Percentiles rank a stretch among this genome's conserved stretches.
Conservation (phyloP, 2,797 vertebrate genomes). For the Rhadinocentrus ornatus region DNA sequence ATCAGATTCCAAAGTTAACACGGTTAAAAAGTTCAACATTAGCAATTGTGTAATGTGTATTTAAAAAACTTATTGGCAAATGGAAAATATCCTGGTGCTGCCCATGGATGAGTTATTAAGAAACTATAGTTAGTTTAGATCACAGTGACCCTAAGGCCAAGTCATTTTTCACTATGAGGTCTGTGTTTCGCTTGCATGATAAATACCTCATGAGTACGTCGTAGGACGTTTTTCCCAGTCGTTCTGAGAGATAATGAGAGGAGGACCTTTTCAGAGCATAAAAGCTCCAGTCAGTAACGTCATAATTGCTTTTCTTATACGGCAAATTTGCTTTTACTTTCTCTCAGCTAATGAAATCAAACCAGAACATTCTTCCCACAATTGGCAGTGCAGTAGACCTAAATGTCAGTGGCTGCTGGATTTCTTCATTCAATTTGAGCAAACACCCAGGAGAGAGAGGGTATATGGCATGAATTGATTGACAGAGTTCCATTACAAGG, state of each 20-base stretch:
- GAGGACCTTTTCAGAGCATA: slow-evolving; percentile 68
- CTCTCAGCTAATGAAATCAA: slow-evolving; percentile 96
- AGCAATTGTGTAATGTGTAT: too few species aligned
- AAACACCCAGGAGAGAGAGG: slow-evolving; percentile 87
- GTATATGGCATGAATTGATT: slow-evolving; percentile 85
- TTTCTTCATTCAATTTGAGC: slow-evolving; percentile 89
- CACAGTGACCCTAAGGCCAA: slow-evolving; percentile 45
- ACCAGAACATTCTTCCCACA: slow-evolving; percentile 91
- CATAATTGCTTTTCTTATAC: slow-evolving; percentile 99
- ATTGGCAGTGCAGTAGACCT: slow-evolving; percentile 86
- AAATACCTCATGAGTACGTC: slow-evolving; percentile 55
- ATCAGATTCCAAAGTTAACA: too few species aligned
- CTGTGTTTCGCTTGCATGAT: slow-evolving; percentile 49
- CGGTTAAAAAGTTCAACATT: too few species aligned
- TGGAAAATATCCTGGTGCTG: too few species aligned
- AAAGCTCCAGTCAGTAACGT: slow-evolving; percentile 90
- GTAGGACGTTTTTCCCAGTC: slow-evolving; percentile 36
- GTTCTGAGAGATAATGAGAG: slow-evolving; percentile 57
- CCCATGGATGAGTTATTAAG: slow-evolving; percentile 17
- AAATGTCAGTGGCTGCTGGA: slow-evolving; percentile 90
- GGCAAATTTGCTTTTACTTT: slow-evolving; percentile 99
- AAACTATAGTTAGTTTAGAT: slow-evolving; percentile 35
- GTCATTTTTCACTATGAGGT: slow-evolving; percentile 48
- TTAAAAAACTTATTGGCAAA: too few species aligned
- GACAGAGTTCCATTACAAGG: slow-evolving; percentile 93